These are phyloP conservation scores for Oceanites oceanicus DNA, from an alignment of 2,113 vertebrate species.

Conservation along the genomic window DNA sequence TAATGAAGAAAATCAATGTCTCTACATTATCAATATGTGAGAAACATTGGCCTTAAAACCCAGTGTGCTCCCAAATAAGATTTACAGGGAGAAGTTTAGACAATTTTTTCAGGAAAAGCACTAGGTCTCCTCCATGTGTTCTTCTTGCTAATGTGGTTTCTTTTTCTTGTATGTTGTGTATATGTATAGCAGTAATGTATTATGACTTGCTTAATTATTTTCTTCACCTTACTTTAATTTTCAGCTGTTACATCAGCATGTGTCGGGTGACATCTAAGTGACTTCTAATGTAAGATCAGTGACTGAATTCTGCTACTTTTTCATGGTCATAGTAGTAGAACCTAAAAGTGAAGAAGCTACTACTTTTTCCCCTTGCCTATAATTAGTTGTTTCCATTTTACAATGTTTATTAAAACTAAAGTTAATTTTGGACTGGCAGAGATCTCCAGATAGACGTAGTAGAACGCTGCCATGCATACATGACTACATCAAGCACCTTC, in stretches of 20 bases:
- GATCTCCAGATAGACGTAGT: not conserved
- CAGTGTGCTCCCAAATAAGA: not conserved
- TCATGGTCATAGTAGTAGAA: not conserved
- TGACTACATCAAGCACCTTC: not conserved
- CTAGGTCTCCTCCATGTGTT: not conserved
- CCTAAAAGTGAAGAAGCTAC: not conserved
- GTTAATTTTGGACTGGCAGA: not conserved
- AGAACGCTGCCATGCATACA: not conserved
- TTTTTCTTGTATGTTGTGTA: not conserved
- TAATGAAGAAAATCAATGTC: conserved; percentile 14
- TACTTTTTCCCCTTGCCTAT: not conserved
- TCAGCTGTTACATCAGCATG: not conserved
- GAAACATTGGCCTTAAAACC: not conserved
- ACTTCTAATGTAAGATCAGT: not conserved
- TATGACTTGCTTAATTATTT: not conserved
- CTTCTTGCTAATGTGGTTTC: not conserved
- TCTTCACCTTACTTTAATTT: not conserved
- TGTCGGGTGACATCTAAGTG: not conserved
- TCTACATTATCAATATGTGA: not conserved
- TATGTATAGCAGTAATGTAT: not conserved
- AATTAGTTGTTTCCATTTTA: not conserved
- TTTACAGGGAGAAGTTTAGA: not conserved
- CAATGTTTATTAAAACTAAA: not conserved
- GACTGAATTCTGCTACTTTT: not conserved
- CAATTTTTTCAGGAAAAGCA: not conserved